A percentile compares a stretch with the other conserved stretches of the same genome.
phyloP scores from a whole-genome alignment of 2,797 vertebrate species.

The Holocentrus rufus region DNA sequence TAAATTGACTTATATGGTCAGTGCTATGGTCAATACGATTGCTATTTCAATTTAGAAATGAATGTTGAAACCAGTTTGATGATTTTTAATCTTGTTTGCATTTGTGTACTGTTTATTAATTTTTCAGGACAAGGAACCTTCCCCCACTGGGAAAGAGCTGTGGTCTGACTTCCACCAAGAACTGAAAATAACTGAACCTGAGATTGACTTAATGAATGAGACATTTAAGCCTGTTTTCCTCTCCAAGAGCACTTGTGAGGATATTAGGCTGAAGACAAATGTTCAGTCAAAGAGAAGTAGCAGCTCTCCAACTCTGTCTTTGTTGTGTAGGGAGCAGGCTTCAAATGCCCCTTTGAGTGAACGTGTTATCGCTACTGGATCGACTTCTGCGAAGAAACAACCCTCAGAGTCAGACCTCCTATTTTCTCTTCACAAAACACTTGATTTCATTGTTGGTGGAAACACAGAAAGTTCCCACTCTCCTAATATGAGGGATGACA shows the following conservation, averaged over 20 bases:
- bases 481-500: constrained; percentile 36
- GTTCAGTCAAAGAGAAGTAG: constrained; percentile 77
- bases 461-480: constrained; percentile 34
- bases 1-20: no score
- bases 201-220: constrained; percentile 79
- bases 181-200: constrained; percentile 89
- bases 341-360: constrained; percentile 56
- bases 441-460: constrained; percentile 43
- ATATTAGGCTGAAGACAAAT: constrained; percentile 65
- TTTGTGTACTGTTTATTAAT: background rate
- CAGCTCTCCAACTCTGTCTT: constrained; percentile 79
- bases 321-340: constrained; percentile 72
- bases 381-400: constrained; percentile 63
- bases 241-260: constrained; percentile 57
- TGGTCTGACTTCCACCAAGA: constrained; percentile 88
- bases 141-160: constrained; percentile 55
- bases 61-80: background rate
- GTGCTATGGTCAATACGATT: no score
- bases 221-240: constrained; percentile 68
- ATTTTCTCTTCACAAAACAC: constrained; percentile 58
- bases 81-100: constrained; percentile 7
- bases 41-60: background rate
- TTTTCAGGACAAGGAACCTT: constrained; percentile 58
- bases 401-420: constrained; percentile 75
- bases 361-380: constrained; percentile 37